Conservation (phyloP, 2,888 invertebrate species). For the Erebia aethiops region DNA sequence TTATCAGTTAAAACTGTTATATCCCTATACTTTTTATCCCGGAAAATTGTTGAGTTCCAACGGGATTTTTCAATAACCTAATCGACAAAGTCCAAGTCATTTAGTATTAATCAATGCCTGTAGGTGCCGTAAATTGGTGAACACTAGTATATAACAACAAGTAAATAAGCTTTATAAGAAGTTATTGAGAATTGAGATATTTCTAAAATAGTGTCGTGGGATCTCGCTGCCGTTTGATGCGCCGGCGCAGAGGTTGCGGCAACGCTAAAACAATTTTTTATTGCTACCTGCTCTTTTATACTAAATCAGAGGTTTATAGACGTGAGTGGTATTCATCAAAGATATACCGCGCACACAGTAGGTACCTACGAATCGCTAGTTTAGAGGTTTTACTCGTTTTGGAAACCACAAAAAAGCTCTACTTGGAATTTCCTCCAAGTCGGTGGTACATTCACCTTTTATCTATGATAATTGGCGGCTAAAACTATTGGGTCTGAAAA, state of each 20-base stretch:
- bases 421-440: background rate
- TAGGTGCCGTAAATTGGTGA: background rate
- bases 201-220: conserved; percentile 76
- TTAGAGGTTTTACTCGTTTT: conserved; percentile 7
- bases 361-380: background rate
- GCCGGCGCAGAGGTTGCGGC: conserved; percentile 60
- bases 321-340: conserved; percentile 63
- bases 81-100: too few species aligned
- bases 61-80: too few species aligned
- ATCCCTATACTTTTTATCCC: too few species aligned
- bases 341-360: conserved; percentile 53
- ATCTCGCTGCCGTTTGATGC: conserved; percentile 66
- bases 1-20: too few species aligned
- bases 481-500: too few species aligned
- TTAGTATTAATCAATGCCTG: too few species aligned
- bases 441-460: background rate
- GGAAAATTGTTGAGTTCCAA: too few species aligned
- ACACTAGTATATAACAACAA: background rate
- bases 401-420: conserved; percentile 5
- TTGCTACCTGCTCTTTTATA: conserved; percentile 68
- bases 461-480: background rate
- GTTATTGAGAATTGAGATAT: conserved; percentile 63
- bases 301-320: conserved; percentile 71
- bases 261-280: conserved; percentile 69
- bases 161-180: conserved; percentile 54